Percentiles rank a stretch among this genome's conserved stretches.
These are phyloP conservation scores for Notocelia uddmanniana DNA, from an alignment of 2,888 invertebrate genomes.

Conservation along the genomic window DNA sequence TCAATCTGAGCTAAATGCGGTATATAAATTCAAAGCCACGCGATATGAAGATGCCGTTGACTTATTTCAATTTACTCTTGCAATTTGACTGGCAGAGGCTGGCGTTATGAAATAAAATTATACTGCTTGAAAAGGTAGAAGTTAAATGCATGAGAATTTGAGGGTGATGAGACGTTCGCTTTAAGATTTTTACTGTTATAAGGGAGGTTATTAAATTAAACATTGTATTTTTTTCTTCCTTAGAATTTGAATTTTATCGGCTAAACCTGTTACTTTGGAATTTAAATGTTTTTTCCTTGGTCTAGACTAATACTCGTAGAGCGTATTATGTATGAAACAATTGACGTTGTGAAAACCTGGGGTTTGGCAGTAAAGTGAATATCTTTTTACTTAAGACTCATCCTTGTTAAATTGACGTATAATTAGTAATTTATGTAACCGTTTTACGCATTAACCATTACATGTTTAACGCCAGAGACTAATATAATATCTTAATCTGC, in stretches of 20 bases:
- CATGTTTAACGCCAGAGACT: too few species aligned
- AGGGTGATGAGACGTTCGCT: slow-evolving; percentile 22
- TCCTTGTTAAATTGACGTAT: too few species aligned
- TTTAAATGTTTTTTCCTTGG: too few species aligned
- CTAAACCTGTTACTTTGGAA: neutral
- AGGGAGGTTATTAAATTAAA: slow-evolving; percentile 4
- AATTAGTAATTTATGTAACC: too few species aligned
- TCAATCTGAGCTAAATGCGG: slow-evolving; percentile 16
- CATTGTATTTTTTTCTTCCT: neutral
- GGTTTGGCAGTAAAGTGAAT: too few species aligned
- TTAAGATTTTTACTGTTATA: neutral
- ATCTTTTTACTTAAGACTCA: too few species aligned
- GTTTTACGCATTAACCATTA: too few species aligned
- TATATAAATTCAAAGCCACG: slow-evolving; percentile 24
- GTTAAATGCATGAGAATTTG: slow-evolving; percentile 44
- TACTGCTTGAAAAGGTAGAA: slow-evolving; percentile 24
- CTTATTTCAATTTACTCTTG: slow-evolving; percentile 37
- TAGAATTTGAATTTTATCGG: neutral
- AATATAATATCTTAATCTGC: too few species aligned
- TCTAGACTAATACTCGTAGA: too few species aligned
- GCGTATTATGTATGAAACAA: too few species aligned
- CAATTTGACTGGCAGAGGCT: slow-evolving; percentile 42
- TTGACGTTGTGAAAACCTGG: too few species aligned
- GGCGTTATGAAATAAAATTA: slow-evolving; percentile 40
- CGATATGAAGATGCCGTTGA: slow-evolving; percentile 4